Evolutionary conservation across 2,113 vertebrate genomes (phyloP).

Genomic region (Paedocypris sp.): DNA sequence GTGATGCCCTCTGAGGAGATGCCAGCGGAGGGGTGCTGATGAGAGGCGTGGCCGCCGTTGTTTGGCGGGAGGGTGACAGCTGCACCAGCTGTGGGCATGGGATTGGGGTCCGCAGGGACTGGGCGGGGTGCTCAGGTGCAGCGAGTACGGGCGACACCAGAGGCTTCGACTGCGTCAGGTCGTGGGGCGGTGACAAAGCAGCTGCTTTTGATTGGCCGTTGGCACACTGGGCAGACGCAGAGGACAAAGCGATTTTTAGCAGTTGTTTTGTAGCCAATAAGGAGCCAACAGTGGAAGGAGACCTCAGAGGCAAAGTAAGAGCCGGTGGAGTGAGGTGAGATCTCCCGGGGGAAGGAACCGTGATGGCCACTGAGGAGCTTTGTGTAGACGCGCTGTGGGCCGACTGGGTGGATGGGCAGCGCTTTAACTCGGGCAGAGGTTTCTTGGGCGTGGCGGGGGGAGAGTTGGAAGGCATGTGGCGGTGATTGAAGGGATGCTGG

Average conservation of each 20-base stretch:
- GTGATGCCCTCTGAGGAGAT: slow-evolving; percentile 44
- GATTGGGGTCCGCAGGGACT: slow-evolving; percentile 38
- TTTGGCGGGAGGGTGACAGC: slow-evolving; percentile 35
- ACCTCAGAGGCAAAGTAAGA: slow-evolving; percentile 24
- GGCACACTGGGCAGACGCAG: slow-evolving; percentile 42
- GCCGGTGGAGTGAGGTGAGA: slow-evolving; percentile 32
- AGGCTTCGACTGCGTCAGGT: slow-evolving; percentile 20
- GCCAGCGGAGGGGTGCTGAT: slow-evolving; percentile 31
- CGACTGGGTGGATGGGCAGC: slow-evolving; percentile 34
- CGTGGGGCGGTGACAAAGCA: slow-evolving; percentile 24
- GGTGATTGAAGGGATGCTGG: slow-evolving; percentile 31
- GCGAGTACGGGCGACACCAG: slow-evolving; percentile 10
- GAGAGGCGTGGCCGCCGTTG: slow-evolving; percentile 32
- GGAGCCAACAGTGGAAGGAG: slow-evolving; percentile 39
- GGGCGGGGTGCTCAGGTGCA: slow-evolving; percentile 25
- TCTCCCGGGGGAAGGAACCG: slow-evolving; percentile 26
- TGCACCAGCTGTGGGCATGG: slow-evolving; percentile 24
- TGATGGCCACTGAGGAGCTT: slow-evolving; percentile 20
- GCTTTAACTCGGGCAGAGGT: slow-evolving; percentile 34
- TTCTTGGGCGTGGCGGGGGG: slow-evolving; percentile 34
- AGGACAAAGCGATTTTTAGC: slow-evolving; percentile 60
- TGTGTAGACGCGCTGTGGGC: slow-evolving; percentile 5
- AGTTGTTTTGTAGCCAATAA: slow-evolving; percentile 58
- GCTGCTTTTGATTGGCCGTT: slow-evolving; percentile 32
- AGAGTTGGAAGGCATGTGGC: slow-evolving; percentile 29